These are phyloP conservation scores for Cladopsammia gracilis DNA, from an alignment of 64 coral and sea anemone species.

Conservation along the genomic window DNA sequence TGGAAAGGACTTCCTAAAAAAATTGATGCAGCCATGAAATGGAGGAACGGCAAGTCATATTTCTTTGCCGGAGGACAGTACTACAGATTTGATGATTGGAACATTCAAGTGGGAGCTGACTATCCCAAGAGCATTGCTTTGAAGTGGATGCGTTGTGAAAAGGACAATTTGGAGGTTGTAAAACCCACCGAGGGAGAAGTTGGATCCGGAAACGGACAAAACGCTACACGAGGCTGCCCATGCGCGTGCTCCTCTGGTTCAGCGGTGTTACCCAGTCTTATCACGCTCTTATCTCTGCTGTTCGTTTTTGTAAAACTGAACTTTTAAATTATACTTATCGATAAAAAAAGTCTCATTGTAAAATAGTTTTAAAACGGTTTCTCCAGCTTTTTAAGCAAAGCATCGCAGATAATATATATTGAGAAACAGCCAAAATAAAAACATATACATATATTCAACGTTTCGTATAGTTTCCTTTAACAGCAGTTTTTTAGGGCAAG, in stretches of 20 bases:
- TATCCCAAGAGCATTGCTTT: constrained; percentile 60
- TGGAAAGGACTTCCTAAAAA: constrained; percentile 71
- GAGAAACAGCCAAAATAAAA: background rate
- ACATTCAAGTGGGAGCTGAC: constrained; percentile 8
- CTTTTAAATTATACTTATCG: background rate
- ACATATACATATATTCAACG: background rate
- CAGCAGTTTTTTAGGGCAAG: too few species aligned
- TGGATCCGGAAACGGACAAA: background rate
- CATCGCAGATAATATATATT: background rate
- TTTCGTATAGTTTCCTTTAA: background rate
- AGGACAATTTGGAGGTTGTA: background rate
- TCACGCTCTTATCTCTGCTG: background rate
- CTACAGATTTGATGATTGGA: constrained; percentile 75
- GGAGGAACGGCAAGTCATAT: constrained; percentile 76
- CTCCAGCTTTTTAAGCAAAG: background rate
- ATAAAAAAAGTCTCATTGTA: too few species aligned
- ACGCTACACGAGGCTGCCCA: background rate
- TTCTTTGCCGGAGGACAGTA: constrained; percentile 71
- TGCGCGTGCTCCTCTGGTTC: background rate
- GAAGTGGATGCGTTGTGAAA: constrained; percentile 55
- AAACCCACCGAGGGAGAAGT: background rate
- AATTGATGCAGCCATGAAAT: constrained; percentile 80
- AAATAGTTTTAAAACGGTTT: background rate
- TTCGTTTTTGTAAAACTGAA: background rate
- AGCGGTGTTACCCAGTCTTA: constrained; percentile 17